Percentiles rank a stretch among this genome's conserved stretches.
Conservation (phyloP, 2,797 vertebrate species). For the Hafferia zeledoni region DNA sequence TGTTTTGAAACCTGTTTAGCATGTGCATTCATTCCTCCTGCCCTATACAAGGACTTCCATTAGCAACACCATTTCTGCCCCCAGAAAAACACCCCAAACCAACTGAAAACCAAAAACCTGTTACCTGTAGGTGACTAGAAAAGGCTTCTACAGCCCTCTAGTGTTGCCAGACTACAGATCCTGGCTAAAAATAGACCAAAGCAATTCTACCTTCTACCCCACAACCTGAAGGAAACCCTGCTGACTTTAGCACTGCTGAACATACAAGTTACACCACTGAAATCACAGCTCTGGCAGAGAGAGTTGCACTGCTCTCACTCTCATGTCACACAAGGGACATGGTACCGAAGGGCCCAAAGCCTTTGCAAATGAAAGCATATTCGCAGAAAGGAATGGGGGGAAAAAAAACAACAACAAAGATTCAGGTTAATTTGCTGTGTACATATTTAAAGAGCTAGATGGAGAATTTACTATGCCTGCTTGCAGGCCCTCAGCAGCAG, state of each 20-base stretch:
- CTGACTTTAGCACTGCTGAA: background rate
- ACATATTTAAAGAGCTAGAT: slow-evolving; percentile 67
- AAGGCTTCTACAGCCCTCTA: slow-evolving; percentile 77
- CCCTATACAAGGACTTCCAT: background rate
- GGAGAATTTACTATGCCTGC: slow-evolving; percentile 55
- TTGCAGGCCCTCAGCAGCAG: slow-evolving; percentile 48
- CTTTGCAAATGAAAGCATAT: background rate
- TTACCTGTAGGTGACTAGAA: slow-evolving; percentile 22
- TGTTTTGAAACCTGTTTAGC: background rate
- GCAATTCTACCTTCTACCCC: background rate
- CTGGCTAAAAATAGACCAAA: background rate
- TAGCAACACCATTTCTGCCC: background rate
- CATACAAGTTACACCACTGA: background rate
- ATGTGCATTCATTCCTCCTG: background rate
- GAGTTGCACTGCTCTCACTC: background rate
- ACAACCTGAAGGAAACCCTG: background rate
- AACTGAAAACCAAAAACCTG: background rate
- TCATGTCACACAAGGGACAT: background rate
- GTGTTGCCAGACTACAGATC: slow-evolving; percentile 69
- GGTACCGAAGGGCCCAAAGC: background rate
- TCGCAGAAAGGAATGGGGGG: slow-evolving; percentile 34
- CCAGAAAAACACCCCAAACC: rapidly evolving
- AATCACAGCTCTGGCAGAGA: background rate
- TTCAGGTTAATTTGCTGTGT: slow-evolving; percentile 59
- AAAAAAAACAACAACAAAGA: background rate